phyloP scores from a whole-genome alignment of 2,113 vertebrate species.

The Pheucticus melanocephalus region DNA sequence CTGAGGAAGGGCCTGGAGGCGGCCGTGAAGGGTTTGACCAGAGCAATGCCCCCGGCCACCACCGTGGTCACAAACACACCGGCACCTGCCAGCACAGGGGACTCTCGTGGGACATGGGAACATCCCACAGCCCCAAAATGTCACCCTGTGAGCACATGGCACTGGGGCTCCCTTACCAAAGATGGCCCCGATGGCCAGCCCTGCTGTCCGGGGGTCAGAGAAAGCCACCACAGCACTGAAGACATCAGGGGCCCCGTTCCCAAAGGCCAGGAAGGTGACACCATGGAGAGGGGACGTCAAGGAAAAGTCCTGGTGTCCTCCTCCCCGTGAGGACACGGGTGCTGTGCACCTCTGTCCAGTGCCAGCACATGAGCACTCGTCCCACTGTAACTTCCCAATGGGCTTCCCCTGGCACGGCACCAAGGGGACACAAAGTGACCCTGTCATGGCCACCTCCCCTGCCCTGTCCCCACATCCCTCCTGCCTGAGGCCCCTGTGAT shows the following conservation, averaged over 20 bases:
- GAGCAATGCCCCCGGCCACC: constrained; percentile 87
- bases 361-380: fast-evolving
- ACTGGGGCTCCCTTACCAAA: constrained; percentile 79
- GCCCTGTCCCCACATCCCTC: not conserved
- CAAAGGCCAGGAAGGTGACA: constrained; percentile 95
- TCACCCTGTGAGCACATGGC: fast-evolving
- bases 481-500: fast-evolving
- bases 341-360: too few species aligned
- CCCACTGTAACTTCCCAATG: fast-evolving
- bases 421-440: not conserved
- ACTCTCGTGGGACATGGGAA: fast-evolving
- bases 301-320: constrained; percentile 24
- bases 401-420: fast-evolving
- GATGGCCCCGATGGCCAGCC: constrained; percentile 88
- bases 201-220: constrained; percentile 85
- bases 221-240: constrained; percentile 95
- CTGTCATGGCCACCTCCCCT: not conserved
- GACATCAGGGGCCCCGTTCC: constrained; percentile 93
- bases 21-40: constrained; percentile 85
- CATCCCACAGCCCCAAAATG: fast-evolving
- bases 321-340: fast-evolving
- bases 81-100: constrained; percentile 73
- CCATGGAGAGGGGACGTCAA: constrained; percentile 82
- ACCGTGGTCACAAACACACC: constrained; percentile 95
- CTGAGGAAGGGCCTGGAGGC: constrained; percentile 95